Evolutionary conservation across 2,888 invertebrate species (phyloP).

Genomic region (Lasius platythorax): DNA sequence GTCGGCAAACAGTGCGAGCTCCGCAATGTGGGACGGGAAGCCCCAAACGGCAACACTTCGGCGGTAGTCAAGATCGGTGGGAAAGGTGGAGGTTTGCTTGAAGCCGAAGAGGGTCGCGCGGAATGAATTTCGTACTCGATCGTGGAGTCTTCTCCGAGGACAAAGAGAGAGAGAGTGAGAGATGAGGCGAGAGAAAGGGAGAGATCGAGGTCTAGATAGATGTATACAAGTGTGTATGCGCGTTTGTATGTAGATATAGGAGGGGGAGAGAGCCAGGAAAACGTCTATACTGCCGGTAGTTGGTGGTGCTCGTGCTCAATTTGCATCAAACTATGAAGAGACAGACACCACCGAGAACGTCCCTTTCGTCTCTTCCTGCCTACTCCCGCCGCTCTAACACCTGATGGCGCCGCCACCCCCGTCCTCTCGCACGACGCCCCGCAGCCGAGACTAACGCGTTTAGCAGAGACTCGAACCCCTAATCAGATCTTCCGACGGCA

Average conservation of each 20-base stretch:
- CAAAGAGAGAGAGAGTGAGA: slow-evolving; percentile 14
- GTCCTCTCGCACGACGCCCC: slow-evolving; percentile 65
- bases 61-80: slow-evolving; percentile 68
- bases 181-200: slow-evolving; percentile 18
- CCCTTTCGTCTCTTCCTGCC: slow-evolving; percentile 25
- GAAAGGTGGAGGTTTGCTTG: slow-evolving; percentile 52
- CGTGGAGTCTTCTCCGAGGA: slow-evolving; percentile 77
- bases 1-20: slow-evolving; percentile 72
- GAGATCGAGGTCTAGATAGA: slow-evolving; percentile 50
- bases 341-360: slow-evolving; percentile 65
- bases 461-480: slow-evolving; percentile 85
- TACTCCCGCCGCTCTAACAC: slow-evolving; percentile 67
- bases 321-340: slow-evolving; percentile 83
- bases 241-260: background rate
- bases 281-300: slow-evolving; percentile 74
- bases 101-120: slow-evolving; percentile 66
- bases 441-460: slow-evolving; percentile 84
- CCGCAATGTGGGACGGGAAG: slow-evolving; percentile 71
- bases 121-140: slow-evolving; percentile 81
- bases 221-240: slow-evolving; percentile 15
- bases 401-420: slow-evolving; percentile 69
- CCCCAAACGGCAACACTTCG: slow-evolving; percentile 80
- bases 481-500: slow-evolving; percentile 85
- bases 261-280: slow-evolving; percentile 55
- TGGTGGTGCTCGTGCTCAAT: slow-evolving; percentile 81